Evolutionary conservation across 2,888 invertebrate genomes (phyloP).

Genomic region (Idaea straminata): DNA sequence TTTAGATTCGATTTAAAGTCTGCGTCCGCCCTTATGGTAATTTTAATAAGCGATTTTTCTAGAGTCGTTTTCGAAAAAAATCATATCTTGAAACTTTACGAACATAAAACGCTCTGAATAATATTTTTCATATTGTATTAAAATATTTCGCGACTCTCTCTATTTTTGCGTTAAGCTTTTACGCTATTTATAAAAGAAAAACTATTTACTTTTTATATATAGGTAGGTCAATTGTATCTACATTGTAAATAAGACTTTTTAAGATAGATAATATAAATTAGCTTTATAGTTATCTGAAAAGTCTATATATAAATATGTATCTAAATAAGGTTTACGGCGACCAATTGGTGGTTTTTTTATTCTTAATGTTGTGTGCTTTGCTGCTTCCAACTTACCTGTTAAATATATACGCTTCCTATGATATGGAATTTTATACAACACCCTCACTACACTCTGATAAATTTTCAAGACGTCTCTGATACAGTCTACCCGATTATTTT

Average conservation of each 20-base stretch:
- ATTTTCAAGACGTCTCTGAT: too few relatives aligned
- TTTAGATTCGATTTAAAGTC: background rate
- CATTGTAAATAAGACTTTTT: constrained; percentile 1
- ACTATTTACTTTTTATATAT: background rate
- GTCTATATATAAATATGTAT: background rate
- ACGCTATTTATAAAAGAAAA: background rate
- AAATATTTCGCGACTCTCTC: background rate
- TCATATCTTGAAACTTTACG: background rate
- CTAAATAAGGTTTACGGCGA: background rate
- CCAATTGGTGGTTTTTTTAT: background rate
- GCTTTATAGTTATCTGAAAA: background rate
- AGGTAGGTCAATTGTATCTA: background rate
- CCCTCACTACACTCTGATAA: too few relatives aligned
- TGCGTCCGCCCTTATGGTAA: background rate
- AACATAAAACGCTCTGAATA: background rate
- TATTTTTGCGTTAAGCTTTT: background rate
- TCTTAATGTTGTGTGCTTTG: background rate
- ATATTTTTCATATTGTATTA: background rate
- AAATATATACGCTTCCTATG: background rate
- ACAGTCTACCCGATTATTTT: too few relatives aligned
- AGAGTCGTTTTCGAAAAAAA: background rate
- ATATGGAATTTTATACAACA: background rate
- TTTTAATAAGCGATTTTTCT: background rate
- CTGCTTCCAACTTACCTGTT: background rate
- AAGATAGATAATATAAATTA: background rate